Evolutionary conservation across 2,797 vertebrate species (phyloP).

Genomic region (Helostoma temminkii): DNA sequence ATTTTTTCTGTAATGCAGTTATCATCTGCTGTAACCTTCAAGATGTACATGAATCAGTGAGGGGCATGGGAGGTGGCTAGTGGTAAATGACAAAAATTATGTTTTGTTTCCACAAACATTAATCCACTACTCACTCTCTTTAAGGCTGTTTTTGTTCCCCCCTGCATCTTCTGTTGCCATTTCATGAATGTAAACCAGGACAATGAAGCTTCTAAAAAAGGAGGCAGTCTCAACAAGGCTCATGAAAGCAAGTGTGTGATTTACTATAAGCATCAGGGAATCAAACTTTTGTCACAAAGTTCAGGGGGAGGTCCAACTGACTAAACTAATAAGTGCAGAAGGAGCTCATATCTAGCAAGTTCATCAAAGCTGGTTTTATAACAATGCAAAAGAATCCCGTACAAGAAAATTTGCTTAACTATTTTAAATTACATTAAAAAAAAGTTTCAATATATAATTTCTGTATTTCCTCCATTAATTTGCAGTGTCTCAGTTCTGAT

Average conservation of each 20-base stretch:
- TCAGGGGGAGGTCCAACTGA: constrained; percentile 40
- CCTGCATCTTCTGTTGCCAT: constrained; percentile 18
- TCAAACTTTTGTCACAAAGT: constrained; percentile 63
- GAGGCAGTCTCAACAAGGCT: constrained; percentile 42
- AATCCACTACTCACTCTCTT: constrained; percentile 1
- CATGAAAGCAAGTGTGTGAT: constrained; percentile 46
- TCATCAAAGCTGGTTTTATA: constrained; percentile 36
- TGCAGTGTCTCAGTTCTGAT: background rate
- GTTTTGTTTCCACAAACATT: constrained; percentile 7
- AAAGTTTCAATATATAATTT: background rate
- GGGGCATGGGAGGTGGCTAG: background rate
- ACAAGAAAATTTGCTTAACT: constrained; percentile 16
- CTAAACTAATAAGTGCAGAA: constrained; percentile 63
- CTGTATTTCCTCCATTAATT: background rate
- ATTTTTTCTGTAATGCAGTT: background rate
- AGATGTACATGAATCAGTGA: background rate
- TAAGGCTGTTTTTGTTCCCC: constrained; percentile 6
- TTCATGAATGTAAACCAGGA: constrained; percentile 39
- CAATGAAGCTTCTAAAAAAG: constrained; percentile 36
- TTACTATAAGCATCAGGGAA: constrained; percentile 61
- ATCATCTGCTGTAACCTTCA: background rate
- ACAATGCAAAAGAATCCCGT: constrained; percentile 24
- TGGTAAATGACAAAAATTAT: background rate
- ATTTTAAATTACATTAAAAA: background rate
- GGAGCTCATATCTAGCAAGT: constrained; percentile 45